Evolutionary conservation across 2,113 vertebrate species (phyloP).

Genomic region (Laticauda laticaudata): DNA sequence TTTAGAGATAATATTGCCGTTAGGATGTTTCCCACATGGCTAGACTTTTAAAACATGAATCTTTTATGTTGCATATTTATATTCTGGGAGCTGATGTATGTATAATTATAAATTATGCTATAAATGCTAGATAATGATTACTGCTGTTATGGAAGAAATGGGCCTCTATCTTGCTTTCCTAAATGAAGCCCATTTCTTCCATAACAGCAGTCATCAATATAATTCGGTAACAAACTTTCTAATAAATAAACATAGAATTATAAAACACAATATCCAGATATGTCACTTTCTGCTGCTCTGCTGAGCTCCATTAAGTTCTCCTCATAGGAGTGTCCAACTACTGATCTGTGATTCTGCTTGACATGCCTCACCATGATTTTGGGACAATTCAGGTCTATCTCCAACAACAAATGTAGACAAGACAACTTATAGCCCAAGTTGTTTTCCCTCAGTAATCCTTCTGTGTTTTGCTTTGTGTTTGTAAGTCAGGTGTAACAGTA

Average conservation of each 20-base stretch:
- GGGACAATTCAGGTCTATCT: background rate
- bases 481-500: background rate
- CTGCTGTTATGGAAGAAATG: background rate
- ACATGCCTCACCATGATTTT: background rate
- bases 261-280: background rate
- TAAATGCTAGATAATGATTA: background rate
- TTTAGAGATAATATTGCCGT: background rate
- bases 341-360: background rate
- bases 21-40: background rate
- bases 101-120: background rate
- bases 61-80: conserved; percentile 1
- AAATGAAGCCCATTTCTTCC: background rate
- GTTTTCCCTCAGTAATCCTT: background rate
- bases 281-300: background rate
- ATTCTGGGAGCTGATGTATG: background rate
- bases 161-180: background rate
- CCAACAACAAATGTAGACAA: no score
- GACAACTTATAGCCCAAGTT: background rate
- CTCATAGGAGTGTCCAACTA: background rate
- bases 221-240: background rate
- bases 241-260: background rate
- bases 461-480: background rate
- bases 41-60: background rate
- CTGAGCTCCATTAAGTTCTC: background rate
- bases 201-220: background rate